Percentiles rank a stretch among this genome's conserved stretches.
Conservation (phyloP, 2,888 invertebrate genomes). For the Tetanocera ferruginea region DNA sequence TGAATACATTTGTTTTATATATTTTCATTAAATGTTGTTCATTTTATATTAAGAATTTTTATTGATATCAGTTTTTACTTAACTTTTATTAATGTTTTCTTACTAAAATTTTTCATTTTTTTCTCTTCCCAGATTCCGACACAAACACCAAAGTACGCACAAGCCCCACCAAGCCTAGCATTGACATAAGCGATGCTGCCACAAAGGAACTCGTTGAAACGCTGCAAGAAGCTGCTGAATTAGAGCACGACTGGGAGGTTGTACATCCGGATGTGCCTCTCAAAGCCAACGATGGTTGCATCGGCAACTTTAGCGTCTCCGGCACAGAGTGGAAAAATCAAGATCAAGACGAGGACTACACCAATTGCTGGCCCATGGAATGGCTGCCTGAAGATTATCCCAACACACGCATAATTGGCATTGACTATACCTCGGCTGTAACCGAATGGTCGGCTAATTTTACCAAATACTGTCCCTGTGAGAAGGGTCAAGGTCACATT, state of each 20-base stretch:
- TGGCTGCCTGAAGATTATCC: conserved; percentile 89
- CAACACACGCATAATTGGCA: conserved; percentile 81
- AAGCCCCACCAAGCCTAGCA: conserved; percentile 50
- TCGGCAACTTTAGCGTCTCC: conserved; percentile 71
- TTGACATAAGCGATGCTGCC: conserved; percentile 67
- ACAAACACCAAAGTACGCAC: conserved; percentile 57
- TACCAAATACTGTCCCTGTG: conserved; percentile 68
- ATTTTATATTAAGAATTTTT: too few relatives aligned
- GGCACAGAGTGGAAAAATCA: conserved; percentile 68
- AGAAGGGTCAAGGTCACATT: conserved; percentile 74
- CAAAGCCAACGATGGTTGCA: conserved; percentile 59
- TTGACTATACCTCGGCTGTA: conserved; percentile 89
- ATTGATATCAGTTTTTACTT: too few relatives aligned
- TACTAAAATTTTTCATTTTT: not conserved
- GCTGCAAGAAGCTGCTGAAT: conserved; percentile 62
- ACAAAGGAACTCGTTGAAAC: conserved; percentile 69
- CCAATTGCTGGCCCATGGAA: conserved; percentile 94
- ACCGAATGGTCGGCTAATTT: conserved; percentile 84
- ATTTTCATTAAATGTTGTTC: not conserved
- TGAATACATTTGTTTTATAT: not conserved
- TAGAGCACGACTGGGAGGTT: conserved; percentile 69
- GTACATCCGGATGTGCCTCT: conserved; percentile 69
- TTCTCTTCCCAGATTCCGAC: conserved; percentile 51
- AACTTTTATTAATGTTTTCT: not conserved
- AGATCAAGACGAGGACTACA: conserved; percentile 70